Evolutionary conservation across 2,888 invertebrate genomes (phyloP).

Genomic region (Cryptocheilus praepositus): DNA sequence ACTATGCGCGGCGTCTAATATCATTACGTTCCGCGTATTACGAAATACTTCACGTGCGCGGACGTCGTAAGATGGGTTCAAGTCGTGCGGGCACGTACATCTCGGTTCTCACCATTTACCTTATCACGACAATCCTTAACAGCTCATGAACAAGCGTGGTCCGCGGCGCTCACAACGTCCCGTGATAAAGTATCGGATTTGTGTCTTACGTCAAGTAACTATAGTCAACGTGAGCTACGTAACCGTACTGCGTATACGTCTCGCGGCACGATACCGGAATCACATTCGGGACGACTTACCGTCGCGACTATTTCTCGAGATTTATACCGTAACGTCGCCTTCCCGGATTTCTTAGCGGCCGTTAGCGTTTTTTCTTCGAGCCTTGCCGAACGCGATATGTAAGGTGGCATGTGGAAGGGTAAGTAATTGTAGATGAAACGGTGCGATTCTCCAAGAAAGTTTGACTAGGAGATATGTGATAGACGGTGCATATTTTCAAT

Average conservation of each 20-base stretch:
- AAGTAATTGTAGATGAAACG: no score
- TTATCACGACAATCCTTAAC: slow-evolving; percentile 56
- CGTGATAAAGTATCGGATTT: slow-evolving; percentile 54
- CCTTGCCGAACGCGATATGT: no score
- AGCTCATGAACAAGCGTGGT: slow-evolving; percentile 49
- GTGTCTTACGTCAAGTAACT: slow-evolving; percentile 49
- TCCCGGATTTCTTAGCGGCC: slow-evolving; percentile 11
- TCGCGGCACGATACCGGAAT: slow-evolving; percentile 1
- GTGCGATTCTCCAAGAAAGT: no score
- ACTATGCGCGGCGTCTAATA: slow-evolving; percentile 14
- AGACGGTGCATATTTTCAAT: no score
- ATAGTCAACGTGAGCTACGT: slow-evolving; percentile 20
- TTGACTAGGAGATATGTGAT: no score
- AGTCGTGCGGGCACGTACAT: slow-evolving; percentile 49
- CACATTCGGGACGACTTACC: not conserved
- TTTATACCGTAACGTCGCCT: not conserved
- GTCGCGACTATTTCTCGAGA: not conserved
- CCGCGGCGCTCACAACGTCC: slow-evolving; percentile 16
- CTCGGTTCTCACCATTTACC: slow-evolving; percentile 57
- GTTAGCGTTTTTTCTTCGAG: slow-evolving; percentile 1
- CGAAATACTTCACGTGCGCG: slow-evolving; percentile 40
- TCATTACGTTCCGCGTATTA: slow-evolving; percentile 20
- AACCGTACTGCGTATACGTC: slow-evolving; percentile 1
- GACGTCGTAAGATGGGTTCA: slow-evolving; percentile 43
- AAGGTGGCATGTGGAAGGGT: no score